Evolutionary conservation across 2,797 vertebrate genomes (phyloP).

Genomic region (Chloroceryle amazona): DNA sequence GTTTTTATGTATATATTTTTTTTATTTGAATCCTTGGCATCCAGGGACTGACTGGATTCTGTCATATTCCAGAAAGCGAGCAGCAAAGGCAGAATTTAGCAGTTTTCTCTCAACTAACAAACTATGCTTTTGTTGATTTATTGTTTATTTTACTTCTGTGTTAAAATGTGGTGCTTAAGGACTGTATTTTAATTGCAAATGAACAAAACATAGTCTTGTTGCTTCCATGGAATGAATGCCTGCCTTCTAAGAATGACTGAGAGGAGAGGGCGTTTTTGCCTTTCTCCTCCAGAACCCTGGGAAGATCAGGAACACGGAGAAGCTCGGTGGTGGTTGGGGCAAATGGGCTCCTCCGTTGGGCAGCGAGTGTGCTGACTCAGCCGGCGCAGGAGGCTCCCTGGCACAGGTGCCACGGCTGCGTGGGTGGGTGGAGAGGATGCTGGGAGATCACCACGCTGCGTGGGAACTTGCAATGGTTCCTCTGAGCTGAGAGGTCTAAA

Average conservation of each 20-base stretch:
- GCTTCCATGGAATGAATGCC: neutral
- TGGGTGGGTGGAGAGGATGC: neutral
- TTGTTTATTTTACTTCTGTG: conserved; percentile 56
- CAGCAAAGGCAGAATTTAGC: conserved; percentile 48
- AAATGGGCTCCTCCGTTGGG: rapidly evolving
- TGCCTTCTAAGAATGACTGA: neutral
- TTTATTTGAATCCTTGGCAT: conserved; percentile 58
- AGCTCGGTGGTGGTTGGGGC: rapidly evolving
- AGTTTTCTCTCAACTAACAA: conserved; percentile 44
- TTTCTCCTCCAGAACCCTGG: neutral
- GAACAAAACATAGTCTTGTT: neutral
- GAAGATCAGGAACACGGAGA: neutral
- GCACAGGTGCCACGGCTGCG: rapidly evolving
- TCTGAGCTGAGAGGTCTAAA: rapidly evolving
- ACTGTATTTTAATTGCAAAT: conserved; percentile 50
- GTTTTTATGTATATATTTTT: conserved; percentile 56
- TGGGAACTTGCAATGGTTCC: neutral
- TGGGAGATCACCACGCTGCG: rapidly evolving
- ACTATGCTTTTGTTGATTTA: conserved; percentile 49
- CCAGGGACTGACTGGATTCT: neutral
- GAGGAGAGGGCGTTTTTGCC: neutral
- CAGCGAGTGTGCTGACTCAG: neutral
- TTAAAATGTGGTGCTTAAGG: conserved; percentile 40
- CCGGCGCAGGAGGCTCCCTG: neutral
- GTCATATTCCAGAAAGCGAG: neutral